A percentile compares a stretch with the other conserved stretches of the same genome.
These are phyloP conservation scores for Leptobrachium ailaonicum DNA, from an alignment of 2,113 vertebrate genomes.

Conservation along the genomic window DNA sequence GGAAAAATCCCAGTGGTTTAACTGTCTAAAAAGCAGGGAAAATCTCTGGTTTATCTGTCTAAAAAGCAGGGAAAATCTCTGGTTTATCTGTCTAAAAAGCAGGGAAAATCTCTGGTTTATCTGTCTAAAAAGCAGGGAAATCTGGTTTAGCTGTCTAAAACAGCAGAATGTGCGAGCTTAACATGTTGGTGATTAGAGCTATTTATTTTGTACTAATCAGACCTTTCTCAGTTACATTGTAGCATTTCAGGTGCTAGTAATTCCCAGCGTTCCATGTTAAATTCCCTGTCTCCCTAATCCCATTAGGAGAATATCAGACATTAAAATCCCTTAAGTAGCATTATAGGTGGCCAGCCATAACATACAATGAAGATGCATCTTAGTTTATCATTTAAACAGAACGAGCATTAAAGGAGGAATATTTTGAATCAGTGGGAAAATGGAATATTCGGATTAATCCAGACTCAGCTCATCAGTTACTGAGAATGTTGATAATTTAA, in stretches of 20 bases:
- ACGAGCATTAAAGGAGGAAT: neutral
- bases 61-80: too few relatives aligned
- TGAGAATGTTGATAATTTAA: too few relatives aligned
- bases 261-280: constrained; percentile 64
- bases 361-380: constrained; percentile 63
- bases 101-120: too few relatives aligned
- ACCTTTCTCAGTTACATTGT: constrained; percentile 57
- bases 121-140: too few relatives aligned
- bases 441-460: neutral
- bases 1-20: too few relatives aligned
- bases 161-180: constrained; percentile 35
- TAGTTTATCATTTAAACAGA: constrained; percentile 54
- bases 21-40: too few relatives aligned
- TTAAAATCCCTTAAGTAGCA: constrained; percentile 79
- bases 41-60: too few relatives aligned
- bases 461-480: too few relatives aligned
- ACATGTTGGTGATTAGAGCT: constrained; percentile 18
- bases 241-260: constrained; percentile 58
- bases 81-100: too few relatives aligned
- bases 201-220: constrained; percentile 47
- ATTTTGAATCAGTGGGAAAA: neutral
- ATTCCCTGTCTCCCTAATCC: constrained; percentile 70
- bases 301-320: constrained; percentile 80
- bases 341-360: constrained; percentile 71
- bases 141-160: too few relatives aligned